These are phyloP conservation scores for Sigmodon hispidus DNA, from an alignment of 2,113 vertebrate genomes.

Conservation along the genomic window DNA sequence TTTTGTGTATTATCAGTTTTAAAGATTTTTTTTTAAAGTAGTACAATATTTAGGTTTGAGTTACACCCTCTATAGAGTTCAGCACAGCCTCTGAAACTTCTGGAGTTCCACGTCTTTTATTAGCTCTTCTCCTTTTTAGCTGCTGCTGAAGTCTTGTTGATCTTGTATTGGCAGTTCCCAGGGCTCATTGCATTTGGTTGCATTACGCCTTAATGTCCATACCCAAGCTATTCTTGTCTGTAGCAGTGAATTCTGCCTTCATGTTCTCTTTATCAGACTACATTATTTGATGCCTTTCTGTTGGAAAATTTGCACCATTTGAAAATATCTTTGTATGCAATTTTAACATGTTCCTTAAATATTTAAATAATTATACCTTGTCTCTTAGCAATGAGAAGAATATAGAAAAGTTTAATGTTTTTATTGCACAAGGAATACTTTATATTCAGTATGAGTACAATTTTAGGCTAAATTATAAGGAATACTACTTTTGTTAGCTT, in stretches of 20 bases:
- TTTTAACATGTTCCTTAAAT: conserved; percentile 9
- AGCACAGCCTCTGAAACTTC: neutral
- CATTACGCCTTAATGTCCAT: neutral
- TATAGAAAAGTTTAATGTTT: neutral
- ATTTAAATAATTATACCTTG: neutral
- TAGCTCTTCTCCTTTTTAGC: neutral
- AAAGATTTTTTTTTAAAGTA: neutral
- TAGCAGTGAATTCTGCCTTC: neutral
- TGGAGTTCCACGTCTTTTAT: neutral
- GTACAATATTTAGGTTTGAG: conserved; percentile 6
- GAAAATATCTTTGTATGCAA: neutral
- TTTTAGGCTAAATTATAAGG: neutral
- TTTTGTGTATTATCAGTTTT: neutral
- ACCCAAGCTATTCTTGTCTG: neutral
- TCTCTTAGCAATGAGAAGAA: neutral
- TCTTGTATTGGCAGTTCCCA: neutral
- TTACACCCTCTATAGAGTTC: neutral
- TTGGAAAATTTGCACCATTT: conserved; percentile 27
- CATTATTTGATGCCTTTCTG: neutral
- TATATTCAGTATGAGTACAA: neutral
- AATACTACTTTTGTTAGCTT: neutral
- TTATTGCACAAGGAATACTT: neutral
- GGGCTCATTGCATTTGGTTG: neutral
- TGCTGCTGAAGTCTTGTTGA: neutral
- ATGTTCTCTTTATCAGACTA: conserved; percentile 15